A percentile compares a stretch with the other conserved stretches of the same genome.
Conservation (phyloP, 2,113 vertebrate genomes). For the Gymnogyps californianus region DNA sequence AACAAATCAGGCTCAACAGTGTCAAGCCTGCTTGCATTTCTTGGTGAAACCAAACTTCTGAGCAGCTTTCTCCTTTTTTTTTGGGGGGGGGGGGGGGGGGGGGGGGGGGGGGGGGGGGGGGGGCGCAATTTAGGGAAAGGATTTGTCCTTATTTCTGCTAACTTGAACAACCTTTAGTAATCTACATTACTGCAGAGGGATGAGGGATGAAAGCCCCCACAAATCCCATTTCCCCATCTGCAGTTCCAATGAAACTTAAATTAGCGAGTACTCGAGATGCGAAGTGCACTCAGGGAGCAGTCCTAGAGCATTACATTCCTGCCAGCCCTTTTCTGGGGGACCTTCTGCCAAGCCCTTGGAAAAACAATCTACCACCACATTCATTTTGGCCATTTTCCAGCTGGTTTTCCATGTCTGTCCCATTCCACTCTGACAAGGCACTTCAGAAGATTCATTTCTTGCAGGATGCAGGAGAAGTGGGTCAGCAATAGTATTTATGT, state of each 20-base stretch:
- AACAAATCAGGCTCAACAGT: not conserved
- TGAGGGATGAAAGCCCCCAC: not conserved
- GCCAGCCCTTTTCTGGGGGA: not conserved
- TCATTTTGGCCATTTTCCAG: not conserved
- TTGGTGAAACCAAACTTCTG: not conserved
- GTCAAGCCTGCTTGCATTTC: not conserved
- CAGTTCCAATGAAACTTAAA: not conserved
- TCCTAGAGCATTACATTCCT: not conserved
- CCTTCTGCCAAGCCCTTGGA: slow-evolving; percentile 17
- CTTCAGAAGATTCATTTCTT: not conserved
- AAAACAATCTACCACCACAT: not conserved
- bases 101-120: no score
- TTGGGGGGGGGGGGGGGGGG: no score
- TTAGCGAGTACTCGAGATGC: not conserved
- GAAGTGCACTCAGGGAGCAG: not conserved
- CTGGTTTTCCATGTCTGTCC: not conserved
- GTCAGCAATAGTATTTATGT: not conserved
- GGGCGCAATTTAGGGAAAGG: not conserved
- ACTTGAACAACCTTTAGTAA: not conserved
- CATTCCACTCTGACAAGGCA: not conserved
- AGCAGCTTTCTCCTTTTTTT: not conserved
- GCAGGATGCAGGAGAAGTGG: not conserved
- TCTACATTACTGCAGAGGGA: not conserved
- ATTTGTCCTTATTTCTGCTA: not conserved
- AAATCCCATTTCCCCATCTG: not conserved